Percentiles rank a stretch among this genome's conserved stretches.
Evolutionary conservation across 1,140 invertebrate species (phyloP).

Genomic region (Bombus affinis): DNA sequence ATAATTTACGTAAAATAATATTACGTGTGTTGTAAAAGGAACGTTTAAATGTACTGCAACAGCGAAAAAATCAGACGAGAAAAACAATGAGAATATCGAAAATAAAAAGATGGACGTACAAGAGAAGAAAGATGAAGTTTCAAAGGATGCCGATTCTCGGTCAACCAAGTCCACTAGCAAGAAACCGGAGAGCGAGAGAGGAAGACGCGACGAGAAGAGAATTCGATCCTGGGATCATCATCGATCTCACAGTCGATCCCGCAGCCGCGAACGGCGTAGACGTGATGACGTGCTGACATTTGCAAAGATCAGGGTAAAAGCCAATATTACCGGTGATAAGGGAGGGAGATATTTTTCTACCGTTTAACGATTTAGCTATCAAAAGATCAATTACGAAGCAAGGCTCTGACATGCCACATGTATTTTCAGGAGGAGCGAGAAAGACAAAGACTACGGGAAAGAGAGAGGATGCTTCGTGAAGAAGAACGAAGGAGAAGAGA

Average conservation of each 20-base stretch:
- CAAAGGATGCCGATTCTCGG: constrained; percentile 77
- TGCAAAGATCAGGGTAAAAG: constrained; percentile 85
- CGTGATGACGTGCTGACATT: constrained; percentile 85
- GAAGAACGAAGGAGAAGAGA: constrained; percentile 89
- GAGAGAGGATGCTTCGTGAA: constrained; percentile 89
- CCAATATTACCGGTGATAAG: not conserved
- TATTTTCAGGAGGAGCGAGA: constrained; percentile 88
- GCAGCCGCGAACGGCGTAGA: constrained; percentile 77
- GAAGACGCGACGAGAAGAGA: constrained; percentile 77
- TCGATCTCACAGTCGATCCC: constrained; percentile 75
- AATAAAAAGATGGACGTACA: constrained; percentile 71
- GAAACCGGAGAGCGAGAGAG: constrained; percentile 78
- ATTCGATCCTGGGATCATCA: constrained; percentile 78
- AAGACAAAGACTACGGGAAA: constrained; percentile 89
- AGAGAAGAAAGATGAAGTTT: constrained; percentile 76
- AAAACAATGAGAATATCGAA: constrained; percentile 61
- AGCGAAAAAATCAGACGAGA: constrained; percentile 77
- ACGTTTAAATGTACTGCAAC: constrained; percentile 30
- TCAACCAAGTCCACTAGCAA: constrained; percentile 80
- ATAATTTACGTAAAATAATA: not conserved
- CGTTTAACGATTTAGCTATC: not conserved
- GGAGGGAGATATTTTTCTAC: not conserved
- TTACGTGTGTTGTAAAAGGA: constrained; percentile 3
- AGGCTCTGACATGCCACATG: too few relatives aligned
- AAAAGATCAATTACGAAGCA: not conserved